Evolutionary conservation across 2,113 vertebrate species (phyloP), one percentile per base, ranked within the genome.

Genomic region (Cryptotis parvus): DNA sequence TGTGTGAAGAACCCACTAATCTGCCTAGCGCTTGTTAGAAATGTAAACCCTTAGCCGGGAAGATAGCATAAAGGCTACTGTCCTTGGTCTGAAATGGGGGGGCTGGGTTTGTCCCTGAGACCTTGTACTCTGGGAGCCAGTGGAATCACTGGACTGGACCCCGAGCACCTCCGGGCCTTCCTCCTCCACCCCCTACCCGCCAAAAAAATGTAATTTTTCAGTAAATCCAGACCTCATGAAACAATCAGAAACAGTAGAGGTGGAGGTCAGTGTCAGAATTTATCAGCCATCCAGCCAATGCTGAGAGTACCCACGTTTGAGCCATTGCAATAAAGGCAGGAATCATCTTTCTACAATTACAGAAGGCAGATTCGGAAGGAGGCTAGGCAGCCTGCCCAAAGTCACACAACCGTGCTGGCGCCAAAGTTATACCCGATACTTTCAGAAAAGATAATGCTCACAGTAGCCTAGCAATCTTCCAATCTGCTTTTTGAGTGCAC

Each of bases 361-460:
- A 33, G 72, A 61, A 69, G 14, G 31, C 26, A 92, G 12, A 9
- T 84, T 74, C 35, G 33, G 33, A 84, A 93, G n/a, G n/a, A 84
- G 22, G 39, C 58, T 82, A 55, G 69, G 6, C 63, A 37, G 27
- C 10, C 2, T 75, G 20, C 4, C 20, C 63, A n/a, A 22, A 87
- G n/a, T 35, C 15, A 72, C 41, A 31, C 33, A 45, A 0, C 45
- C 18, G 65, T 75, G 79, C 3, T 43, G n/a, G 85, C 24, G 18
- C 29, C 58, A 65, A 61, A 35, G 37, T 79, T 72, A 74, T 55
- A 92, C 43, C 72, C 63, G 27, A 61, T 81, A 33, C 22, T 91
- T 91, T 87, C 1, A 63, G 41, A 89, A 89, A 33, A 72, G 77
- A 14, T 73, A 81, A 27, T 74, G 43, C 35, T 70, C 63, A 4